Evolutionary conservation across 2,888 invertebrate genomes (phyloP).

Genomic region (Leptinotarsa juncta): DNA sequence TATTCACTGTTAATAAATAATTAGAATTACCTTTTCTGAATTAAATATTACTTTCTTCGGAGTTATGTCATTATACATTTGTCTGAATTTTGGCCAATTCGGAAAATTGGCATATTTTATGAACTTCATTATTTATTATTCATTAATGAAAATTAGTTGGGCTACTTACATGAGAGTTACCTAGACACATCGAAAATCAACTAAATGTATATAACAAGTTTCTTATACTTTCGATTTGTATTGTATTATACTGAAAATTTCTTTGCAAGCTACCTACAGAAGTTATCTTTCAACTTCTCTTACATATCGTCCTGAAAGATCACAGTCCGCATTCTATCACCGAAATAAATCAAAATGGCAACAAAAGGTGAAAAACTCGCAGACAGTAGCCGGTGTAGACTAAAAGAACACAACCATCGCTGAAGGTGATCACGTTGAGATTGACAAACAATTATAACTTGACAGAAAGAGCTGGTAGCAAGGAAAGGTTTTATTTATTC

Average conservation of each 20-base stretch:
- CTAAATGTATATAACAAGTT: too few relatives aligned
- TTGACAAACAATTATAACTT: constrained; percentile 58
- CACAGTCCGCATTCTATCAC: constrained; percentile 38
- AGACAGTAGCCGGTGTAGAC: constrained; percentile 46
- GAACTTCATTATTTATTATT: too few relatives aligned
- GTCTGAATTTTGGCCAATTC: too few relatives aligned
- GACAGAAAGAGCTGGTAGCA: constrained; percentile 56
- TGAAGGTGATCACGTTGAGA: constrained; percentile 49
- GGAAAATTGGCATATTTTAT: too few relatives aligned
- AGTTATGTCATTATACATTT: too few relatives aligned
- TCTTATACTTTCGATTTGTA: background rate
- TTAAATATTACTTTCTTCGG: too few relatives aligned
- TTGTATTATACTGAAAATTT: background rate
- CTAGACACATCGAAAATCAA: too few relatives aligned
- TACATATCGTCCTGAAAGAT: constrained; percentile 42
- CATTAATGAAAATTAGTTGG: too few relatives aligned
- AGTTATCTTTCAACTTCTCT: background rate
- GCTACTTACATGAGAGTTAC: too few relatives aligned
- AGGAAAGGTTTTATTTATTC: constrained; percentile 50
- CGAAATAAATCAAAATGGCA: constrained; percentile 44
- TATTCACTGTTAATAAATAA: too few relatives aligned
- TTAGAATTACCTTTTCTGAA: too few relatives aligned
- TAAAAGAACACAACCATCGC: constrained; percentile 40
- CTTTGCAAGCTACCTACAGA: background rate
- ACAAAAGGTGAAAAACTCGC: constrained; percentile 41